Base-by-base conservation (phyloP, 2,113 vertebrate species). In the Phodopus roborovskii region DNA sequence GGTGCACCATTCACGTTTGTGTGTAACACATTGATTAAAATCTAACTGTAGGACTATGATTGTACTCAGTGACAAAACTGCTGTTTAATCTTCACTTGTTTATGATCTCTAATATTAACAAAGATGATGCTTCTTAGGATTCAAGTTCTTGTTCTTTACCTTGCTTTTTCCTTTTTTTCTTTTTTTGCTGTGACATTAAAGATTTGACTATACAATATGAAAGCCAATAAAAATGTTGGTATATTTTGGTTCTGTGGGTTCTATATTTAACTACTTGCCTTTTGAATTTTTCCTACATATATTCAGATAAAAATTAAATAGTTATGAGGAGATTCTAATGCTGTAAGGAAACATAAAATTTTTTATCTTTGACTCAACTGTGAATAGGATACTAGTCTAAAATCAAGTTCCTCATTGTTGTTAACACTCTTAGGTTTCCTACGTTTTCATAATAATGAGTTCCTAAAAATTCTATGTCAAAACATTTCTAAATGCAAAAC, bases 151-250 rank as follows among this genome's bases (percentile, higher is more conserved):
- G 66, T 91, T 81, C 4, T 94, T 24, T n/a, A 75, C 16, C 60
- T 77, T 62, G 2, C 94, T 11, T 30, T 91, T 94, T 91, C 16
- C 12, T 17, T 39, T 82, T 77, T 82, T 93, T 70, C 0, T 96
- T 19, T n/a, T 93, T 95, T 36, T 94, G 10, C 39, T 88, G 15
- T 91, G n/a, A 94, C 6, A 19, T 68, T 78, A 92, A 95, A 95
- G 17, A 53, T 64, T 58, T 56, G 24, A 64, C 11, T 30, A 50
- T 73, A 26, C 10, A 56, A 56, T 56, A 56, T 90, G 79, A 91
- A 90, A 64, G 36, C 24, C 10, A 90, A 71, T 5, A n/a, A 77
- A 96, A 90, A 42, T 6, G 77, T 90, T 92, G 53, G 1, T 77
- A 33, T 73, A 48, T 71, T 96, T 97, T 83, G 33, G 13, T 93